Percentiles rank a stretch among this genome's conserved stretches.
phyloP scores from a whole-genome alignment of 2,888 invertebrate species.

The Andrena dorsata region DNA sequence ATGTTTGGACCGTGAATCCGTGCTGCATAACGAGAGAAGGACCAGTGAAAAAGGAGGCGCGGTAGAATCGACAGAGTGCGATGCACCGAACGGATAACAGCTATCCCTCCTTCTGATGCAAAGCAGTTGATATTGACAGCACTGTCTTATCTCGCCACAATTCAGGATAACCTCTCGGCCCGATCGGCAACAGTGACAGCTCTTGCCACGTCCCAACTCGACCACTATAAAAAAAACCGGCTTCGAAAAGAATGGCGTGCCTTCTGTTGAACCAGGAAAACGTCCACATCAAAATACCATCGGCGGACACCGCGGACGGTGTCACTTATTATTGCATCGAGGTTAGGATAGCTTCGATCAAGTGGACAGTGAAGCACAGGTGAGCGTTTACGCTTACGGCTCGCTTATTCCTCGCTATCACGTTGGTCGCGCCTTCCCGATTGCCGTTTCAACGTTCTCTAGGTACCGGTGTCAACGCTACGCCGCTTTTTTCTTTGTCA shows the following conservation, averaged over 20 bases:
- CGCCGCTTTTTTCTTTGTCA: background rate
- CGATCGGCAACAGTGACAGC: slow-evolving; percentile 19
- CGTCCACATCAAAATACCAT: slow-evolving; percentile 89
- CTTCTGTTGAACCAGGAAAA: slow-evolving; percentile 90
- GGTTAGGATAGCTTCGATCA: slow-evolving; percentile 89
- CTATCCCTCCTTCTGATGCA: slow-evolving; percentile 48
- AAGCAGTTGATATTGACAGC: slow-evolving; percentile 43
- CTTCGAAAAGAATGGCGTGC: slow-evolving; percentile 89
- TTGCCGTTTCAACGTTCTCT: background rate
- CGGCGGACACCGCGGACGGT: slow-evolving; percentile 88
- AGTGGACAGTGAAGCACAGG: slow-evolving; percentile 94
- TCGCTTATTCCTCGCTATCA: background rate
- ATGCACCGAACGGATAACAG: slow-evolving; percentile 51
- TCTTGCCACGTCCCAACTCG: slow-evolving; percentile 30
- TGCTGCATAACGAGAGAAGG: slow-evolving; percentile 22
- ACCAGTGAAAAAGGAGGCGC: slow-evolving; percentile 19
- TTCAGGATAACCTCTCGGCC: slow-evolving; percentile 59
- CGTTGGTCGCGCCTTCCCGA: background rate
- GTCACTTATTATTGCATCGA: slow-evolving; percentile 91
- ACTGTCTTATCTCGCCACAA: slow-evolving; percentile 30
- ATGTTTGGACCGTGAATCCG: slow-evolving; percentile 13
- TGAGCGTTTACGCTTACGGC: slow-evolving; percentile 47
- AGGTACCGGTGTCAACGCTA: background rate
- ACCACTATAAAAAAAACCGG: background rate
- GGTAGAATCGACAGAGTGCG: slow-evolving; percentile 35